Conservation (phyloP, 2,797 vertebrate genomes). For the Xerus rutilus region DNA sequence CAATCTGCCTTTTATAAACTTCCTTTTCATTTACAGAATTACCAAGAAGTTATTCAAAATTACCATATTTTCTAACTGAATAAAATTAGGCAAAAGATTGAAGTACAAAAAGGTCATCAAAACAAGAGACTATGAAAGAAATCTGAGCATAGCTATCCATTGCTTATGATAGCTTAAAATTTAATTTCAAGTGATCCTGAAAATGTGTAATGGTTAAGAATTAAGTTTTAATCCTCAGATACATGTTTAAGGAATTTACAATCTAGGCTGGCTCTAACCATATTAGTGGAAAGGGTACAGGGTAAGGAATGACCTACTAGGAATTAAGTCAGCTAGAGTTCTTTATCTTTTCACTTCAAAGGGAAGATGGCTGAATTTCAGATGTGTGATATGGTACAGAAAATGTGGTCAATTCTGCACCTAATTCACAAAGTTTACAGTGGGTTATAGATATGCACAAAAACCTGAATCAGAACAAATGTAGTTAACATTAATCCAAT, state of each 20-base stretch:
- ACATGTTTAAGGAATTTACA: neutral
- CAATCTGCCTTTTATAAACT: constrained; percentile 65
- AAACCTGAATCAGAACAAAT: neutral
- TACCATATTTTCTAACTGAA: constrained; percentile 70
- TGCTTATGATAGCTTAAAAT: constrained; percentile 55
- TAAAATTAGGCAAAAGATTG: constrained; percentile 71
- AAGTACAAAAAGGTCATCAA: constrained; percentile 74
- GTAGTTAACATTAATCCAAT: neutral
- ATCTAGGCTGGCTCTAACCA: neutral
- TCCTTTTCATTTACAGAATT: constrained; percentile 73
- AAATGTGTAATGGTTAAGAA: constrained; percentile 54
- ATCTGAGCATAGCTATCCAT: constrained; percentile 54
- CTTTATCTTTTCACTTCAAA: neutral
- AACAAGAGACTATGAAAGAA: constrained; percentile 70
- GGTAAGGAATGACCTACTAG: neutral
- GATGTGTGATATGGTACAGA: neutral
- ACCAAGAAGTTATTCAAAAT: constrained; percentile 64
- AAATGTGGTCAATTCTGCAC: neutral
- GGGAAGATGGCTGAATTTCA: neutral
- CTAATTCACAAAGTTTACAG: neutral
- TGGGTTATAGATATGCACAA: neutral
- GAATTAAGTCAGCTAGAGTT: neutral
- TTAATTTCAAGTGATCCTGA: constrained; percentile 61
- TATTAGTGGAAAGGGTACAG: neutral
- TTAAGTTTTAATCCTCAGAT: neutral